Conservation (phyloP, 1,140 invertebrate genomes). For the Drosophila sucinea region DNA sequence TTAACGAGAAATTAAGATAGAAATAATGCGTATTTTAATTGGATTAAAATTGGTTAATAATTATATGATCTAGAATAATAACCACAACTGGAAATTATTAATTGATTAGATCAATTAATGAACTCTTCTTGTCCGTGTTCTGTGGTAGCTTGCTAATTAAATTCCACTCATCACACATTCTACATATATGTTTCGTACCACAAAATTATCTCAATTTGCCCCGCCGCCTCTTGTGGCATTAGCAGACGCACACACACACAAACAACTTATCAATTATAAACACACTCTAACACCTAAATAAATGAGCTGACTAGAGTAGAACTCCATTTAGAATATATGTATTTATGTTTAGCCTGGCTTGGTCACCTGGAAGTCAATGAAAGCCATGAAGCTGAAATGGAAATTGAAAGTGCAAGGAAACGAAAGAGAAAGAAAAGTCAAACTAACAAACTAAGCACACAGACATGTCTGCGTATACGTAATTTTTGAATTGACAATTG, state of each 20-base stretch:
- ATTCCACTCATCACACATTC: too few relatives aligned
- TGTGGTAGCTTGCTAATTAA: too few relatives aligned
- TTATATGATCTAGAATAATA: too few relatives aligned
- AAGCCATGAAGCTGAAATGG: background rate
- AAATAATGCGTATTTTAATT: too few relatives aligned
- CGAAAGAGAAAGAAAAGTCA: background rate
- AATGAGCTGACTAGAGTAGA: background rate
- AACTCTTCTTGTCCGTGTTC: too few relatives aligned
- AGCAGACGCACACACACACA: too few relatives aligned
- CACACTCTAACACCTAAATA: background rate
- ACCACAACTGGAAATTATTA: too few relatives aligned
- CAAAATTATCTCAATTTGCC: background rate
- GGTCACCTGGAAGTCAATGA: background rate
- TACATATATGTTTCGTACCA: background rate
- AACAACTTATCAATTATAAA: background rate
- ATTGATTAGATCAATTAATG: too few relatives aligned
- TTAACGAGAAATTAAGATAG: too few relatives aligned
- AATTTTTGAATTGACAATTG: constrained; percentile 22
- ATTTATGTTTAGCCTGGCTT: background rate
- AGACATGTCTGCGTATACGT: constrained; percentile 10
- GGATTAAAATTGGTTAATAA: too few relatives aligned
- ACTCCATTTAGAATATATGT: constrained; percentile 3
- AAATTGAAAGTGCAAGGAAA: constrained; percentile 4
- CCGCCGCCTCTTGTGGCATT: too few relatives aligned
- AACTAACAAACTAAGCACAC: background rate